Percentiles rank a stretch among this genome's conserved stretches.
Evolutionary conservation across 2,113 vertebrate genomes (phyloP).

Genomic region (Channa argus): DNA sequence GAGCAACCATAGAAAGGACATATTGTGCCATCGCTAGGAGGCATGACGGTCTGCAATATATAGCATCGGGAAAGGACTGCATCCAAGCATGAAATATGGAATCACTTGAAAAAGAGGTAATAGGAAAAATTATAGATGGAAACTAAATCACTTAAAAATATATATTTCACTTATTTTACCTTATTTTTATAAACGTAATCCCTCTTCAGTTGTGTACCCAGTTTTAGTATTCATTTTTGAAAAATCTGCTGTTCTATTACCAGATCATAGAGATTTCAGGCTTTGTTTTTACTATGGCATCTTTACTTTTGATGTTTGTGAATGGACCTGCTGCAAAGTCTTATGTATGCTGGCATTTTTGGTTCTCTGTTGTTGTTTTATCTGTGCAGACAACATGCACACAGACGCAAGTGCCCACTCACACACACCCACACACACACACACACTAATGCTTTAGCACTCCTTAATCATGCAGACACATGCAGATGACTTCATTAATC

Average conservation of each 20-base stretch:
- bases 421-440: constrained; percentile 33
- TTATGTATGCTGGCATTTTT: constrained; percentile 45
- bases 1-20: constrained; percentile 57
- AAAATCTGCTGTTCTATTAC: constrained; percentile 25
- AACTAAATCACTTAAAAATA: constrained; percentile 62
- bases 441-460: constrained; percentile 28
- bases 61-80: constrained; percentile 52
- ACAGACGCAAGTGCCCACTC: constrained; percentile 16
- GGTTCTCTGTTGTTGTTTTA: constrained; percentile 56
- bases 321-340: constrained; percentile 9
- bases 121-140: constrained; percentile 62
- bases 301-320: constrained; percentile 27
- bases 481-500: constrained; percentile 76
- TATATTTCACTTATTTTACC: constrained; percentile 47
- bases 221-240: constrained; percentile 31
- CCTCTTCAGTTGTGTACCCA: constrained; percentile 5
- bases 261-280: constrained; percentile 17
- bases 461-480: constrained; percentile 75
- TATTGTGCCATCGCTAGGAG: constrained; percentile 69
- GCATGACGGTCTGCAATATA: constrained; percentile 66
- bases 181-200: constrained; percentile 37
- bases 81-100: constrained; percentile 75
- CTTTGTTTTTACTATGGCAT: not conserved
- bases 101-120: constrained; percentile 70
- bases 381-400: constrained; percentile 31